Evolutionary conservation across 1,140 invertebrate genomes (phyloP).

Genomic region (Rhynchophorus ferrugineus): DNA sequence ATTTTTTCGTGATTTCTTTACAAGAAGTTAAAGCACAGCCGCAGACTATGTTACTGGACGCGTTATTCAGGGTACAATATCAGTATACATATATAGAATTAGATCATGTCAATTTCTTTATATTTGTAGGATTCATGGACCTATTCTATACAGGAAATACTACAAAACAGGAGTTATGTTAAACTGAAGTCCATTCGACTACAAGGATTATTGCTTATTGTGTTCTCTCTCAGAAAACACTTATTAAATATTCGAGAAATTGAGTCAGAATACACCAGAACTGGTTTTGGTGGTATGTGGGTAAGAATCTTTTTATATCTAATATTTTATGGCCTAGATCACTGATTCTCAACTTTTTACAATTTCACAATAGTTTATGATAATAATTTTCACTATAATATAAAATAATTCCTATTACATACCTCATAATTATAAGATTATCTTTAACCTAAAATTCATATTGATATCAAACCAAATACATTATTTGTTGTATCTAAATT

Average conservation of each 20-base stretch:
- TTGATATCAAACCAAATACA: too few relatives aligned
- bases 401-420: too few relatives aligned
- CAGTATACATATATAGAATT: neutral
- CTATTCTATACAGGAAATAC: constrained; percentile 58
- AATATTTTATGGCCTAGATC: neutral
- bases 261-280: constrained; percentile 76
- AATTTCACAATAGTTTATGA: too few relatives aligned
- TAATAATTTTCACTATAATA: too few relatives aligned
- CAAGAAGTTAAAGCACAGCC: constrained; percentile 87
- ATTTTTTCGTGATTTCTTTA: constrained; percentile 78
- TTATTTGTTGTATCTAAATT: too few relatives aligned
- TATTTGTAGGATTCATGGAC: constrained; percentile 66
- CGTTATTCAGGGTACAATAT: constrained; percentile 54
- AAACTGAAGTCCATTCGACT: constrained; percentile 68
- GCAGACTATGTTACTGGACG: constrained; percentile 72
- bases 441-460: too few relatives aligned
- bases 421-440: too few relatives aligned
- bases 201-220: constrained; percentile 68
- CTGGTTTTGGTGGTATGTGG: constrained; percentile 85
- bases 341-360: too few relatives aligned
- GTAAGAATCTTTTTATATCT: constrained; percentile 38
- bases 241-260: constrained; percentile 72
- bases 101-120: neutral
- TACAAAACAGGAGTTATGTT: constrained; percentile 65
- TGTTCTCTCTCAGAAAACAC: constrained; percentile 72